Evolutionary conservation across 2,888 invertebrate genomes (phyloP).

Genomic region (Phrixothrix hirtus): DNA sequence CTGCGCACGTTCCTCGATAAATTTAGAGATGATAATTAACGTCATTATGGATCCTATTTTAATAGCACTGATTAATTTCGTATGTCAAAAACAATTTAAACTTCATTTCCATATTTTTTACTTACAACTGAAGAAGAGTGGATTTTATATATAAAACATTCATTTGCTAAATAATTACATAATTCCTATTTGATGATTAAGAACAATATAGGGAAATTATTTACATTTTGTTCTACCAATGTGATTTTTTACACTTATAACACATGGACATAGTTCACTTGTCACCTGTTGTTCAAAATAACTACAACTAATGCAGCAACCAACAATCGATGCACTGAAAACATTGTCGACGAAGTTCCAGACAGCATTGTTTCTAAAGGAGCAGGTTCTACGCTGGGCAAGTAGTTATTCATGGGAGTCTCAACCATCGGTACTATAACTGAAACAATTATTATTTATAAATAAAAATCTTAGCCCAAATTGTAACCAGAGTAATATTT

Average conservation of each 20-base stretch:
- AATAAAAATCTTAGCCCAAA: too few relatives aligned
- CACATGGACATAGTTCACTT: neutral
- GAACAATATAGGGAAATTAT: conserved; percentile 1
- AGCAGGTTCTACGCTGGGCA: conserved; percentile 22
- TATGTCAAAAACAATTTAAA: too few relatives aligned
- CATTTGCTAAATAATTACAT: neutral
- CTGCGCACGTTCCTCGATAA: too few relatives aligned
- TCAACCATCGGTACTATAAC: conserved; percentile 15
- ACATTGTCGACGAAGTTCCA: conserved; percentile 5
- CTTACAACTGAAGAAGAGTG: neutral
- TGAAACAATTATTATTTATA: conserved; percentile 4
- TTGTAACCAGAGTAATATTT: too few relatives aligned
- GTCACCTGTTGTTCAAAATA: conserved; percentile 13
- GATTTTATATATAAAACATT: neutral
- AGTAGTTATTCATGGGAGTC: conserved; percentile 12
- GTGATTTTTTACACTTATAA: conserved; percentile 11
- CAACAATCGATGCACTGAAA: neutral
- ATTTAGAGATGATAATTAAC: too few relatives aligned
- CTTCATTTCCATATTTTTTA: too few relatives aligned
- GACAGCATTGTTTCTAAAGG: conserved; percentile 24
- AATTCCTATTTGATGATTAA: neutral
- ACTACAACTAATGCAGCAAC: neutral
- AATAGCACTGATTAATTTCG: neutral
- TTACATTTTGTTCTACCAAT: conserved; percentile 11
- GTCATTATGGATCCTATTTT: too few relatives aligned